Evolutionary conservation across 1,140 invertebrate species (phyloP).

Genomic region (Andrena cerasifolii): DNA sequence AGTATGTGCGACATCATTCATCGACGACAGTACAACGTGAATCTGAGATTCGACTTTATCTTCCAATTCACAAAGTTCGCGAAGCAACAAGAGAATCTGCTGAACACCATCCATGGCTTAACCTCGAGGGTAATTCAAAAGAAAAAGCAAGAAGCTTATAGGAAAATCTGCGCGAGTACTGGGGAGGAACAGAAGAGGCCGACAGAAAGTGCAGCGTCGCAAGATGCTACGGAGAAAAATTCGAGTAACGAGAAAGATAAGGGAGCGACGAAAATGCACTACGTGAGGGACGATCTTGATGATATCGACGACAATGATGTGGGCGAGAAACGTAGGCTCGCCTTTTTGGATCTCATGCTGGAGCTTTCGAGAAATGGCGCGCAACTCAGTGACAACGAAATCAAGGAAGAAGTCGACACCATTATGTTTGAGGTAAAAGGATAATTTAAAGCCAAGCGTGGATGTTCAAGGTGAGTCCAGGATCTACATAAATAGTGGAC

Average conservation of each 20-base stretch:
- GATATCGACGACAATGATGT: slow-evolving; percentile 88
- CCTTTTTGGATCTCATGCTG: slow-evolving; percentile 93
- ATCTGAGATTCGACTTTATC: slow-evolving; percentile 84
- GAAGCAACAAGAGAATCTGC: slow-evolving; percentile 84
- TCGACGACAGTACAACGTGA: slow-evolving; percentile 85
- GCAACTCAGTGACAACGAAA: slow-evolving; percentile 88
- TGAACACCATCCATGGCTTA: slow-evolving; percentile 86
- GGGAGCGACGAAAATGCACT: slow-evolving; percentile 67
- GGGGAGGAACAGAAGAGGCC: not conserved
- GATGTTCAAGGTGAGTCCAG: too few relatives aligned
- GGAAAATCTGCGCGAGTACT: not conserved
- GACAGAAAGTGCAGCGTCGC: not conserved
- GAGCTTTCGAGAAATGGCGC: slow-evolving; percentile 85
- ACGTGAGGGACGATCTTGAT: slow-evolving; percentile 87
- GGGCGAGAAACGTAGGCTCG: slow-evolving; percentile 89
- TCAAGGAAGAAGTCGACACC: slow-evolving; percentile 93
- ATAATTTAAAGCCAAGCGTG: too few relatives aligned
- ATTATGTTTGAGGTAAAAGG: slow-evolving; percentile 92
- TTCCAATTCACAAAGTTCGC: slow-evolving; percentile 85
- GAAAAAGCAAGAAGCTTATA: slow-evolving; percentile 71
- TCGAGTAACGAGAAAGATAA: not conserved
- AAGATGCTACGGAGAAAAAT: slow-evolving; percentile 31
- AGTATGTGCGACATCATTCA: slow-evolving; percentile 90
- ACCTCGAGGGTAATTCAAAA: slow-evolving; percentile 86
- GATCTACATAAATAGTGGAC: too few relatives aligned